Conservation (phyloP, 2,113 vertebrate genomes). For the Vidua chalybeata region DNA sequence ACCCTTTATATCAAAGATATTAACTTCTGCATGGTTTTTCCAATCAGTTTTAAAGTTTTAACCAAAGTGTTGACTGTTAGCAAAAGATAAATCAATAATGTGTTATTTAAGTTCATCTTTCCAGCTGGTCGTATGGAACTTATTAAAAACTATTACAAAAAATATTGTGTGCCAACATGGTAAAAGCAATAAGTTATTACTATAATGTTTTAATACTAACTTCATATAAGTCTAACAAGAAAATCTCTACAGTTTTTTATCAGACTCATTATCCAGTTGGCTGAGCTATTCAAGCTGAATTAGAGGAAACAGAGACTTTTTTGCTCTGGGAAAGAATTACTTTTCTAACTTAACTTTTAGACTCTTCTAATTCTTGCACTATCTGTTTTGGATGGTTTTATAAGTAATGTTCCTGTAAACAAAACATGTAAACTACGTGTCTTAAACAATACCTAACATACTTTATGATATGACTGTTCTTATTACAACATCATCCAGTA, state of each 20-base stretch:
- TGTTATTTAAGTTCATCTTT: background rate
- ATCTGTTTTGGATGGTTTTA: background rate
- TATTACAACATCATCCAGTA: background rate
- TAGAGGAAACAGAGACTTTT: background rate
- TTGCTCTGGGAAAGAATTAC: background rate
- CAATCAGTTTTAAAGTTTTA: background rate
- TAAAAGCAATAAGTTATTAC: slow-evolving; percentile 8
- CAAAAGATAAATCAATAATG: background rate
- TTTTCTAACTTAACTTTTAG: background rate
- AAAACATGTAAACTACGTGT: background rate
- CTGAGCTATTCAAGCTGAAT: background rate
- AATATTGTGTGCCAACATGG: background rate
- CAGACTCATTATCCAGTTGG: background rate
- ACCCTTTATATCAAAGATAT: background rate
- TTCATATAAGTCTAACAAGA: background rate
- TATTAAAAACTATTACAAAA: slow-evolving; percentile 29
- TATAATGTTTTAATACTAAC: background rate
- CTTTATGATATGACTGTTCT: background rate
- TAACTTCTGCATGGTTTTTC: background rate
- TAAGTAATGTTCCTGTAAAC: background rate
- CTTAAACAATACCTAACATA: background rate
- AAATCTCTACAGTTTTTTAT: background rate
- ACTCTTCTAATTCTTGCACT: background rate
- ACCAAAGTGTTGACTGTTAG: background rate
- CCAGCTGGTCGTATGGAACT: background rate